These are phyloP conservation scores for Oxyscelio sp. DNA, from an alignment of 2,888 invertebrate genomes.

Conservation along the genomic window DNA sequence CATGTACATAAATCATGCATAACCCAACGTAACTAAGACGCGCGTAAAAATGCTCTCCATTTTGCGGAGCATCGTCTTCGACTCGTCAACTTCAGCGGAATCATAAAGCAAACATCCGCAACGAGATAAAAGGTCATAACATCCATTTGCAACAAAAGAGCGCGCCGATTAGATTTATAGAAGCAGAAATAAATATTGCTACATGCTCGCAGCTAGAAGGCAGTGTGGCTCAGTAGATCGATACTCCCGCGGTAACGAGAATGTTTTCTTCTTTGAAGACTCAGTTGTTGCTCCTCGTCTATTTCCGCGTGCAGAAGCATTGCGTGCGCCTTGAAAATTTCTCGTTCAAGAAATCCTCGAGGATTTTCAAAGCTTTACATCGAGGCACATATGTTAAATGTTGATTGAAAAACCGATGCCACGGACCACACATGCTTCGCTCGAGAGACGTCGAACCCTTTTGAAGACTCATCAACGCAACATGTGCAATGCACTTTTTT, in stretches of 20 bases:
- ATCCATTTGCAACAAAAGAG: constrained; percentile 28
- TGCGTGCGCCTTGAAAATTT: constrained; percentile 21
- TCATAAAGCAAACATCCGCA: constrained; percentile 31
- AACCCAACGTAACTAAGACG: background rate
- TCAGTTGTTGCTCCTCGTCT: constrained; percentile 26
- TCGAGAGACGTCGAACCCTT: constrained; percentile 30
- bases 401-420: constrained; percentile 55
- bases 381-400: constrained; percentile 37
- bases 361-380: constrained; percentile 50
- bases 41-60: background rate
- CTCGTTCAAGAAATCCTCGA: constrained; percentile 38
- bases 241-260: constrained; percentile 44
- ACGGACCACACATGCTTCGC: constrained; percentile 32
- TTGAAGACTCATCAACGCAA: constrained; percentile 30
- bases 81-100: background rate
- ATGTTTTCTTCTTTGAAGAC: constrained; percentile 60
- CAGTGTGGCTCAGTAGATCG: constrained; percentile 11
- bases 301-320: constrained; percentile 18
- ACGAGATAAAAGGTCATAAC: constrained; percentile 8
- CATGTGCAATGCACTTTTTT: constrained; percentile 12
- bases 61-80: background rate
- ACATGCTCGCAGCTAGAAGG: constrained; percentile 15
- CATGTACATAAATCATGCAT: constrained; percentile 11
- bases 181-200: constrained; percentile 70
- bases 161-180: constrained; percentile 56